Percentiles rank a stretch among this genome's conserved stretches.
Evolutionary conservation across 2,113 vertebrate genomes (phyloP).

Genomic region (Chamaea fasciata): DNA sequence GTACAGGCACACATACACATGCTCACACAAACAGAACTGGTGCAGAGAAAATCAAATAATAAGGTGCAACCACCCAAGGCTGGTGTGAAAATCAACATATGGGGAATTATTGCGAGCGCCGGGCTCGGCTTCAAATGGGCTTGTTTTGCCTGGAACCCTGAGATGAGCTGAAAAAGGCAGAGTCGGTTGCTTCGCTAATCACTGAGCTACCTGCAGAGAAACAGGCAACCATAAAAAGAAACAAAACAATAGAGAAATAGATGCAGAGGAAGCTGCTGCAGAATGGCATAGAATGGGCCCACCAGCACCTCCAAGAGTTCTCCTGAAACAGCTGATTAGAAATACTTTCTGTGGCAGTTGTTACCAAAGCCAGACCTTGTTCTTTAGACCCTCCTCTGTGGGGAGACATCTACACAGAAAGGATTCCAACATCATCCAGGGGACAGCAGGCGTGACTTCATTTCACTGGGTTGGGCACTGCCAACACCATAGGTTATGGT

Average conservation of each 20-base stretch:
- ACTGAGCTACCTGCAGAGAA: conserved; percentile 53
- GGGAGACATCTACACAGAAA: background rate
- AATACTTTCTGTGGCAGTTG: background rate
- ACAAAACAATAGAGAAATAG: conserved; percentile 4
- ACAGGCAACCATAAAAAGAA: conserved; percentile 34
- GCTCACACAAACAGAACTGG: background rate
- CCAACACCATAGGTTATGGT: background rate
- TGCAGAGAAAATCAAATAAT: conserved; percentile 53
- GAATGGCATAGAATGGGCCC: background rate
- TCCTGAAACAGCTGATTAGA: background rate
- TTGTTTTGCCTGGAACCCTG: conserved; percentile 52
- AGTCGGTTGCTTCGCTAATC: background rate
- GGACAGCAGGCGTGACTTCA: background rate
- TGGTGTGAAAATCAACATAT: conserved; percentile 63
- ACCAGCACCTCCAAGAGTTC: background rate
- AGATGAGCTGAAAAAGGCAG: conserved; percentile 53
- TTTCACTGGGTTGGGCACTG: background rate
- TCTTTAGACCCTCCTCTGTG: background rate
- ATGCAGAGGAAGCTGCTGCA: background rate
- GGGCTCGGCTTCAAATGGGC: conserved; percentile 56
- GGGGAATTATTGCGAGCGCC: background rate
- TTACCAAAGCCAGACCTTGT: background rate
- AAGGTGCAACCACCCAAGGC: conserved; percentile 43
- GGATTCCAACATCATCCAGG: fast-evolving
- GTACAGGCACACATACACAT: background rate